Base-by-base conservation (phyloP, 2,113 vertebrate species). In the Lucifuga dentata region DNA sequence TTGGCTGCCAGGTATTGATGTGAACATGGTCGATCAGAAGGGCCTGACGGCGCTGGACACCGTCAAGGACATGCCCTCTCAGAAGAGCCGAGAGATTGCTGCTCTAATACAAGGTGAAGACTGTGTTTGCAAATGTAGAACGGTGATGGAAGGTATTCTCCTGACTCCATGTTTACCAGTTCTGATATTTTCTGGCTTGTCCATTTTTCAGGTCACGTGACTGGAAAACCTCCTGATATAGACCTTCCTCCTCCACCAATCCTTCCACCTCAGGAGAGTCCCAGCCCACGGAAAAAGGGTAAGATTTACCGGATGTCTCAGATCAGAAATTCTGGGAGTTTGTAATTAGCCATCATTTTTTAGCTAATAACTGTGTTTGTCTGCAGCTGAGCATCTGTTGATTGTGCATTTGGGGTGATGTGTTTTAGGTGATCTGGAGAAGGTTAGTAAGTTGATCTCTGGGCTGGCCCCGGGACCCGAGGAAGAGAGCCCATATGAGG, bases 61-160 rank as follows among this genome's bases (percentile, higher is more conserved):
- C 9, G 97, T 98, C 71, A 95, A 92, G 68, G 97, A 98, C 15
- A 95, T 99, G 90, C 98, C 97, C n/a, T 98, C 97, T 24, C 94
- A 98, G 89, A 99, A 99, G 87, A 98, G 96, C 90, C 92, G 95
- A 48, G 93, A 97, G 85, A 98, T 98, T 61, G 95, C 94, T 15
- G 93, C 95, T 41, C 93, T 98, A 32, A 97, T 99, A 1, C 92
- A 96, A 90, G 96, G 98, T 99, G 58, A 73, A 32, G 12, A 48
- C 5, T 0, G 1, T 20, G 48, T 9, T 1, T 15, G 11, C 13
- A n/a, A 21, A 45, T 20, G 1, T 11, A 35, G 43, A 8, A 2
- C 19, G 5, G 17, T 2, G 13, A 2, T 3, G 3, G 20, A 39
- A 78, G 51, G 13, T 21, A 2, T n/a, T 11, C n/a, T 44, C 29